phyloP scores from a whole-genome alignment of 2,113 vertebrate species.

The Cavia porcellus region DNA sequence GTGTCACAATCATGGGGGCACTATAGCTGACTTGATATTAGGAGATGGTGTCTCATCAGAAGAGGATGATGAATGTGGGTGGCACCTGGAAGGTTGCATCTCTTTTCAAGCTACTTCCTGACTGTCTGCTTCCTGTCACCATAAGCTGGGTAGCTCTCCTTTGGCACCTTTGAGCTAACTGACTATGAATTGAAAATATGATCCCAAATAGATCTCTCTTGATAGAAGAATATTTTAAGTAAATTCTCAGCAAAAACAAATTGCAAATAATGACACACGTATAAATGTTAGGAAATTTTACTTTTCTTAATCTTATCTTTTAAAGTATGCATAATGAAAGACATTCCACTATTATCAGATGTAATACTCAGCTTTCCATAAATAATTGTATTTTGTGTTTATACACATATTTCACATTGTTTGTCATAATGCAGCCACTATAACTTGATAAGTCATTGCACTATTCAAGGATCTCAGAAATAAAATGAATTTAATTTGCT shows the following conservation, averaged over 20 bases:
- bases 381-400: slow-evolving; percentile 84
- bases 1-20: not conserved
- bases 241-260: slow-evolving; percentile 87
- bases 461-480: slow-evolving; percentile 84
- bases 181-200: not conserved
- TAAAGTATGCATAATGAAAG: slow-evolving; percentile 81
- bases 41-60: not conserved
- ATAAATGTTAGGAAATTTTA: slow-evolving; percentile 82
- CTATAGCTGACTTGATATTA: not conserved
- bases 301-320: slow-evolving; percentile 80
- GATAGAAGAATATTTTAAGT: slow-evolving; percentile 74
- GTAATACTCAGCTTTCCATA: slow-evolving; percentile 84
- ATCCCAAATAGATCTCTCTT: not conserved
- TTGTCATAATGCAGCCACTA: slow-evolving; percentile 84
- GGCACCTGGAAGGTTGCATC: not conserved
- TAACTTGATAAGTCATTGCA: slow-evolving; percentile 86
- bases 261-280: slow-evolving; percentile 84
- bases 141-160: not conserved
- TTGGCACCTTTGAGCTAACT: not conserved
- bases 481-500: slow-evolving; percentile 80
- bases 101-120: not conserved
- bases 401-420: slow-evolving; percentile 84
- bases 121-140: not conserved
- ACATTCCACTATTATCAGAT: slow-evolving; percentile 85
- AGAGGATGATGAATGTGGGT: not conserved